Conservation (phyloP, 1,140 invertebrate species). For the Scaptomyza montana region DNA sequence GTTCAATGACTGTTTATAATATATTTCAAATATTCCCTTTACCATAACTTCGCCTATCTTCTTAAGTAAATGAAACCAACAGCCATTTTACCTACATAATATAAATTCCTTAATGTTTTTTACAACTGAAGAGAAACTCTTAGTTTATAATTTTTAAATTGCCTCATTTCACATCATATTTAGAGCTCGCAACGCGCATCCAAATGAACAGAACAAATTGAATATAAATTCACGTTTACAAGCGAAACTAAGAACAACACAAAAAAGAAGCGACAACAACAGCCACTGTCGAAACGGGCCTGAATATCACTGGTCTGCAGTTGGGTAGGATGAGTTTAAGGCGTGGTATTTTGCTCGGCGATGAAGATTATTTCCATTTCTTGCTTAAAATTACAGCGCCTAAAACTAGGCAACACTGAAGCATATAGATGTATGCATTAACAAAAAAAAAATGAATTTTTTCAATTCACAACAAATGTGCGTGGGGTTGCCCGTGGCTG, state of each 20-base stretch:
- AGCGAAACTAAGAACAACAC: neutral
- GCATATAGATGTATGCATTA: slow-evolving; percentile 25
- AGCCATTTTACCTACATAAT: too few species aligned
- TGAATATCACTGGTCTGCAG: slow-evolving; percentile 15
- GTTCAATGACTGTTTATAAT: too few species aligned
- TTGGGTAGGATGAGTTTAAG: slow-evolving; percentile 7
- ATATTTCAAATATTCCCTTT: too few species aligned
- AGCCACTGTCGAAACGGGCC: neutral
- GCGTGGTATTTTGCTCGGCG: neutral
- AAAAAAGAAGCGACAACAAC: slow-evolving; percentile 43
- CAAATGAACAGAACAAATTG: slow-evolving; percentile 64
- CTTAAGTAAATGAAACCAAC: too few species aligned
- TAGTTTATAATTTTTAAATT: too few species aligned
- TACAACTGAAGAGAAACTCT: neutral
- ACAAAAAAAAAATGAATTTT: slow-evolving; percentile 42
- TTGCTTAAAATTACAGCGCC: slow-evolving; percentile 67
- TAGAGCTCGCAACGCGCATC: slow-evolving; percentile 6
- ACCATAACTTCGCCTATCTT: too few species aligned
- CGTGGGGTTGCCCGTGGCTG: slow-evolving; percentile 61
- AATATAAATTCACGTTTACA: slow-evolving; percentile 74
- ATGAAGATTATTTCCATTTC: slow-evolving; percentile 36
- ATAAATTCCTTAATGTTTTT: too few species aligned
- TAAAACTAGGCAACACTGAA: slow-evolving; percentile 64
- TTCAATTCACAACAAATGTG: slow-evolving; percentile 65
- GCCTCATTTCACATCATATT: too few species aligned